phyloP scores from a whole-genome alignment of 1,140 invertebrate species.

The Ceratina australensis region DNA sequence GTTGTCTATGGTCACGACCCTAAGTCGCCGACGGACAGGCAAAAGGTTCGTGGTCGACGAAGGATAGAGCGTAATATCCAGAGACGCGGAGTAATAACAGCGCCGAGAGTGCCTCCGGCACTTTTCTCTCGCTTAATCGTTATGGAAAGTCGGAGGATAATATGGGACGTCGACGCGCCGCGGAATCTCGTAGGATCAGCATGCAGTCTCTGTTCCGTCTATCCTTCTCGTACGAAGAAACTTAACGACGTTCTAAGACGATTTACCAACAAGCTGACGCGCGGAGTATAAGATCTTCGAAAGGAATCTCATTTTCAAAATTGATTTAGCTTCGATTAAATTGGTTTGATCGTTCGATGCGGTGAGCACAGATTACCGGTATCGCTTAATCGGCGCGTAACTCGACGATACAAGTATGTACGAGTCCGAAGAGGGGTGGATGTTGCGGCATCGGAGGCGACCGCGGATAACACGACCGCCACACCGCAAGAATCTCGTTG shows the following conservation, averaged over 20 bases:
- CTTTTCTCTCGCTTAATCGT: conserved; percentile 63
- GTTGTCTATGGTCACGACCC: too few relatives aligned
- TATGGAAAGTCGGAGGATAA: conserved; percentile 68
- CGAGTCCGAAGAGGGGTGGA: not conserved
- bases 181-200: conserved; percentile 50
- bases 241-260: too few relatives aligned
- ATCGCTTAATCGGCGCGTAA: conserved; percentile 20
- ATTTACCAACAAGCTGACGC: too few relatives aligned
- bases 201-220: conserved; percentile 3
- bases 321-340: too few relatives aligned
- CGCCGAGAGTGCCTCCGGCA: conserved; percentile 42
- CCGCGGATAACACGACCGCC: not conserved
- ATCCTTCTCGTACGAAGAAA: too few relatives aligned
- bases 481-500: conserved; percentile 47
- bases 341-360: too few relatives aligned
- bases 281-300: too few relatives aligned
- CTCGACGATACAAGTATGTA: not conserved
- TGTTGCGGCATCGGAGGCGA: not conserved
- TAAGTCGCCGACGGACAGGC: too few relatives aligned
- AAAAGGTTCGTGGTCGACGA: too few relatives aligned
- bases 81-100: conserved; percentile 39
- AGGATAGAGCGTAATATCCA: too few relatives aligned
- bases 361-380: conserved; percentile 7
- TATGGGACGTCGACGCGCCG: conserved; percentile 56
- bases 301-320: too few relatives aligned